These are phyloP conservation scores for Diglossa cyanea DNA, from an alignment of 2,797 vertebrate genomes.

Conservation along the genomic window DNA sequence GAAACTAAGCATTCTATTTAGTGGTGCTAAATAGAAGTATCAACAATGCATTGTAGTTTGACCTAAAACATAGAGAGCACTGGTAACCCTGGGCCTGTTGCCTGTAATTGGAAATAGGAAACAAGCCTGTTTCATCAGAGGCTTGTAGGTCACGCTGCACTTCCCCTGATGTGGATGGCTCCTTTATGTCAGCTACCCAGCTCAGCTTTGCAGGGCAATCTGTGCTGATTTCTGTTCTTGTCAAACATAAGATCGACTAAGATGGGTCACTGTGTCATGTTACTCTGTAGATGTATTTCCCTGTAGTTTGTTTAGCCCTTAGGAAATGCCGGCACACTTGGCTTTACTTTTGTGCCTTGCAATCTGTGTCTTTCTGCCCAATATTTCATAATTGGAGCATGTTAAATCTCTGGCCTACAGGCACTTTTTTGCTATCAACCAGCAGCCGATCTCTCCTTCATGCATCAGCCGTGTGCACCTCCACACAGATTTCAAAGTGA, in stretches of 20 bases:
- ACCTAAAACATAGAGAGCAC: background rate
- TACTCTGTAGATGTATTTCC: background rate
- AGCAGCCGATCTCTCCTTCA: background rate
- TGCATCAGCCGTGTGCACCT: background rate
- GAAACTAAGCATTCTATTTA: background rate
- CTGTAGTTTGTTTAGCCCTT: background rate
- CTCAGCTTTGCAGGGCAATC: background rate
- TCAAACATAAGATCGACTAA: background rate
- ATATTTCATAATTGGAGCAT: conserved; percentile 8
- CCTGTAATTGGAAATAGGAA: background rate
- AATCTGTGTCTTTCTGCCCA: background rate
- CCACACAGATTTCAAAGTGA: background rate
- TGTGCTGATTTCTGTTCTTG: background rate
- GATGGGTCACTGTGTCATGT: background rate
- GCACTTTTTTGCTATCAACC: background rate
- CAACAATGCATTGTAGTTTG: background rate
- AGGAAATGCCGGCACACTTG: background rate
- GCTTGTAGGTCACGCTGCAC: background rate
- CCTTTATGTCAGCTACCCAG: background rate
- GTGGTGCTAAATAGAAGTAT: background rate
- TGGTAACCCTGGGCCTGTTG: background rate
- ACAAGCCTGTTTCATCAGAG: background rate
- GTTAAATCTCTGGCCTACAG: background rate
- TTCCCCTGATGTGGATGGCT: background rate
- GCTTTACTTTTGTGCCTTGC: background rate